These are phyloP conservation scores for Drosophila robusta DNA, from an alignment of 2,888 invertebrate genomes.

Conservation along the genomic window DNA sequence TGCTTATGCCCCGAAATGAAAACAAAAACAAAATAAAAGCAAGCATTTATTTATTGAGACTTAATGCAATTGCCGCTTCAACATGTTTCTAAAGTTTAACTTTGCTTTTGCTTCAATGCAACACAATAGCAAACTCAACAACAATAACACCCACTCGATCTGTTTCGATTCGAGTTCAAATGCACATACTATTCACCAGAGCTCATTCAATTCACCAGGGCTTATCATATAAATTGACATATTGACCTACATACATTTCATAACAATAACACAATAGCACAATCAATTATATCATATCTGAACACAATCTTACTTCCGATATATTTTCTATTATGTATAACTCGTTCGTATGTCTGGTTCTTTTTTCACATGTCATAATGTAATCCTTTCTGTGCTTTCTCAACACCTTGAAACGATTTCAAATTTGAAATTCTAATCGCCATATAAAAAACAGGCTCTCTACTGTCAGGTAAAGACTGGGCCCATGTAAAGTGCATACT, in stretches of 20 bases:
- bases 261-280: conserved; percentile 26
- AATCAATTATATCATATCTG: conserved; percentile 21
- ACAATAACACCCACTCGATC: conserved; percentile 36
- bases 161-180: conserved; percentile 23
- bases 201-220: conserved; percentile 42
- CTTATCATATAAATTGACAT: conserved; percentile 77
- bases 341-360: conserved; percentile 48
- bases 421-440: conserved; percentile 42
- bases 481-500: conserved; percentile 57
- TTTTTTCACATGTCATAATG: conserved; percentile 55
- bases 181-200: conserved; percentile 32
- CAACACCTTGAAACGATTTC: conserved; percentile 43
- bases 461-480: conserved; percentile 85
- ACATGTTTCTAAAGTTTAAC: conserved; percentile 48
- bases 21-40: conserved; percentile 11
- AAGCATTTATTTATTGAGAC: conserved; percentile 19
- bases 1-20: conserved; percentile 32
- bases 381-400: conserved; percentile 67
- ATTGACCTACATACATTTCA: conserved; percentile 56
- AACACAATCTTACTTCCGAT: conserved; percentile 41
- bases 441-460: conserved; percentile 82
- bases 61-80: conserved; percentile 49
- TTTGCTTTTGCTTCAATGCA: conserved; percentile 68
- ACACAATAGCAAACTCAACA: conserved; percentile 53
- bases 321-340: conserved; percentile 35